A percentile compares a stretch with the other conserved stretches of the same genome.
Conservation (phyloP, 92 coral and sea anemone species). For the Epizoanthus rinbou region DNA sequence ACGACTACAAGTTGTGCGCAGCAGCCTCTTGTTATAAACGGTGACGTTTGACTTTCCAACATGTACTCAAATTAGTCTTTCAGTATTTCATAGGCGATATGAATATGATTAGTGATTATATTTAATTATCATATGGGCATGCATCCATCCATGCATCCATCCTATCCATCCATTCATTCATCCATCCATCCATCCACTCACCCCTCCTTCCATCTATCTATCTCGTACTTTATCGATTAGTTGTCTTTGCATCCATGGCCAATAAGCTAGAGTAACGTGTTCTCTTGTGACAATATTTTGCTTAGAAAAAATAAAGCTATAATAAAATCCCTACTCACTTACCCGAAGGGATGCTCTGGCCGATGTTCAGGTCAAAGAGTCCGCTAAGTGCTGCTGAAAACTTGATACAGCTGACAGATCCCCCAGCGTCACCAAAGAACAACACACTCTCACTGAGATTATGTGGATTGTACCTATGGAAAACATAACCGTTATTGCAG, state of each 20-base stretch:
- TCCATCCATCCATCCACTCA: too few relatives aligned
- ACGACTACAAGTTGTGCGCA: too few relatives aligned
- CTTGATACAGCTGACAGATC: conserved; percentile 77
- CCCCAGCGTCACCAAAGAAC: conserved; percentile 91
- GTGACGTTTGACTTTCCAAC: not conserved
- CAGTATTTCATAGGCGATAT: too few relatives aligned
- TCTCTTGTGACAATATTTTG: not conserved
- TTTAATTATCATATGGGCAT: too few relatives aligned
- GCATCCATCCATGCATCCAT: too few relatives aligned
- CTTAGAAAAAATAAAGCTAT: not conserved
- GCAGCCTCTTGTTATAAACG: not conserved
- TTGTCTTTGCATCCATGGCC: too few relatives aligned
- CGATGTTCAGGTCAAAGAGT: conserved; percentile 78
- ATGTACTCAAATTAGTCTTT: too few relatives aligned
- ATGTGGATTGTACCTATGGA: conserved; percentile 75
- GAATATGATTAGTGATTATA: too few relatives aligned
- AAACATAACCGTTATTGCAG: not conserved
- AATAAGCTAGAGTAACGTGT: not conserved
- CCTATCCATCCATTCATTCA: too few relatives aligned
- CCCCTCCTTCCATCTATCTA: too few relatives aligned
- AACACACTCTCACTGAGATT: conserved; percentile 82
- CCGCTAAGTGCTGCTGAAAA: conserved; percentile 71
- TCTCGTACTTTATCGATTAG: too few relatives aligned
- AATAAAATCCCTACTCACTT: not conserved
- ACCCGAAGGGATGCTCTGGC: conserved; percentile 87